Evolutionary conservation across 1,140 invertebrate genomes (phyloP).

Genomic region (Triops longicaudatus): DNA sequence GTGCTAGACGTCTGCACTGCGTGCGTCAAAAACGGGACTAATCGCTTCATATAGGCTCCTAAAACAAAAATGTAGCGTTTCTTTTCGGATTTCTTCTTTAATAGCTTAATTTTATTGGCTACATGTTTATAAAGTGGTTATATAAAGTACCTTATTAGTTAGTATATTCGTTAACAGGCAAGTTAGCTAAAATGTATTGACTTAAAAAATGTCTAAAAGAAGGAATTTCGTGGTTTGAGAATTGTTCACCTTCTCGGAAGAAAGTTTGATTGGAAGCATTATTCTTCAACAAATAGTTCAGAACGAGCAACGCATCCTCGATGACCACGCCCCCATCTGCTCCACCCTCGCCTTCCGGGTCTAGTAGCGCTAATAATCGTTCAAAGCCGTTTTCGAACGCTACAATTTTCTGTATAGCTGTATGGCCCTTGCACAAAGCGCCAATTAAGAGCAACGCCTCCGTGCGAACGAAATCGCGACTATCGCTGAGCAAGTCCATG

Average conservation of each 20-base stretch:
- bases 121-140: no score
- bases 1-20: constrained; percentile 47
- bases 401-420: constrained; percentile 98
- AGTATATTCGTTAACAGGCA: no score
- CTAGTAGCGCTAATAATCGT: constrained; percentile 84
- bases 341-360: constrained; percentile 87
- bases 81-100: no score
- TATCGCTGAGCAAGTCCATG: constrained; percentile 90
- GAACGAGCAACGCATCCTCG: constrained; percentile 91
- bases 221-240: no score
- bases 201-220: no score
- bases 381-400: constrained; percentile 99
- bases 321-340: constrained; percentile 95
- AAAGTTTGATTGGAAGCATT: constrained; percentile 98
- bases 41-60: constrained; percentile 78
- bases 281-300: constrained; percentile 87
- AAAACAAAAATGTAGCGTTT: constrained; percentile 2
- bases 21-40: constrained; percentile 77
- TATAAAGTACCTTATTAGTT: no score
- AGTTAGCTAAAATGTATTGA: no score
- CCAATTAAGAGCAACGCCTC: constrained; percentile 86
- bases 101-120: no score
- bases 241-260: constrained; percentile 90
- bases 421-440: constrained; percentile 88
- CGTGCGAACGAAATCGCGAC: constrained; percentile 91